Base-by-base conservation (phyloP, 2,888 invertebrate genomes). In the Mesorhabditis spiculigera region DNA sequence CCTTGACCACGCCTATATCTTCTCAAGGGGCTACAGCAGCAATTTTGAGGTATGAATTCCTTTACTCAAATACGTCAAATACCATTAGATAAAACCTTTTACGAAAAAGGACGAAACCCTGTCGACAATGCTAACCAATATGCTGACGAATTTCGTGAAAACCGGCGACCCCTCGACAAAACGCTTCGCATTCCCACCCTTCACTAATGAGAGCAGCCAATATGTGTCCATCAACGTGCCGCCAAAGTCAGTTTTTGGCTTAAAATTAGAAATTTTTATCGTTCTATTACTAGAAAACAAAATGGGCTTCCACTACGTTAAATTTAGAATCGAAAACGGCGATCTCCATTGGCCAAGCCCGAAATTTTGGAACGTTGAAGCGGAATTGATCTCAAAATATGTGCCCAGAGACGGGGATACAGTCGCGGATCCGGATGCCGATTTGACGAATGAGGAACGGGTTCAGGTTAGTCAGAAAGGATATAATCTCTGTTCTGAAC, bases 1-100 rank as follows among this genome's bases (percentile, higher is more conserved):
- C 1, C 71, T 86, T 42, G 86, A 86, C 71, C 86, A 86, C 71
- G 82, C 85, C 5, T 86, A 80, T 76, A 83, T 86, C 44, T 86
- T 86, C 76, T 79, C 82, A 3, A 70, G 77, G 63, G 86, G 86
- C 28, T 86, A 86, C 78, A 79, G 74, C n/a, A 75, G 74, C 67
- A 84, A 84, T 42, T n/a, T 8, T 41, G 63, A n/a, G 63, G 10
- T 8, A n/a, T n/a, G 28, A 16, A 28, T 28, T 28, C 3, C 28
- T 28, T n/a, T 6, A 63, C 6, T n/a, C n/a, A 63, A 63, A n/a
- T 16, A 6, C 4, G 43, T 64, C 43, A 5, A 65, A 71, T 16
- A 78, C 68, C 77, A 77, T 62, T 74, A 78, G 71, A 78, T 86
- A 28, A 74, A 75, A 42, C 82, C 85, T 3, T 86, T 75, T 73